Base-by-base conservation (phyloP, 2,113 vertebrate genomes). In the Murina feae region DNA sequence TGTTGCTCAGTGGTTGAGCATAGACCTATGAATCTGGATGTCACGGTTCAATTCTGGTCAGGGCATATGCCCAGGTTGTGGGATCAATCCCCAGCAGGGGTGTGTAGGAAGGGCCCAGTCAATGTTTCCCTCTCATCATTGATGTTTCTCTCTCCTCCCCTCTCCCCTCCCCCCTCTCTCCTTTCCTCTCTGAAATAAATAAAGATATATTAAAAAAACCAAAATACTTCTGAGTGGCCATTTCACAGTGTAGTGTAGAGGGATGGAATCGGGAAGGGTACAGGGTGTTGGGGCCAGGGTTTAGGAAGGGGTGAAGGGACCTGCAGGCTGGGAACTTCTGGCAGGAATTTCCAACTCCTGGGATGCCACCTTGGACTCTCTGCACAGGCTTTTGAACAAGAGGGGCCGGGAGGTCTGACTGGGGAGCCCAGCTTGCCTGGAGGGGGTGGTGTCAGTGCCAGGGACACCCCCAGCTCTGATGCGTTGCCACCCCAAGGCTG, bases 401-500 rank as follows among this genome's bases (percentile, higher is more conserved):
- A 84, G 28, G 5, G 42, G 9, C 42, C 42, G 25, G 35, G 65
- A 78, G 25, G 63, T 86, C 53, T 51, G 9, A 42, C 17, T 16
- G 10, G 69, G 53, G 9, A 78, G 44, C 32, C 60, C 51, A 72
- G 71, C 75, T 65, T 42, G 76, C 39, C 66, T 58, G 85, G 55
- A 66, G 37, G 21, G 37, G 55, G 35, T n/a, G 79, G 49, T 55
- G 72, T 51, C 63, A 75, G 44, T 44, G 28, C 68, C 78, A 21
- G n/a, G 30, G 11, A 17, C 37, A 75, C 20, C 49, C 66, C 63
- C 30, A 71, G 71, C 76, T 82, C 72, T 55, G 44, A 17, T 2
- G 47, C 21, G 90, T 71, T 79, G 63, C 92, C 88, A 37, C 65
- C 80, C 58, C 11, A 32, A 16, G 88, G 13, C 93, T 97, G 93